phyloP scores from a whole-genome alignment of 1,140 invertebrate genomes.

The Cyrtorhinus lividipennis region DNA sequence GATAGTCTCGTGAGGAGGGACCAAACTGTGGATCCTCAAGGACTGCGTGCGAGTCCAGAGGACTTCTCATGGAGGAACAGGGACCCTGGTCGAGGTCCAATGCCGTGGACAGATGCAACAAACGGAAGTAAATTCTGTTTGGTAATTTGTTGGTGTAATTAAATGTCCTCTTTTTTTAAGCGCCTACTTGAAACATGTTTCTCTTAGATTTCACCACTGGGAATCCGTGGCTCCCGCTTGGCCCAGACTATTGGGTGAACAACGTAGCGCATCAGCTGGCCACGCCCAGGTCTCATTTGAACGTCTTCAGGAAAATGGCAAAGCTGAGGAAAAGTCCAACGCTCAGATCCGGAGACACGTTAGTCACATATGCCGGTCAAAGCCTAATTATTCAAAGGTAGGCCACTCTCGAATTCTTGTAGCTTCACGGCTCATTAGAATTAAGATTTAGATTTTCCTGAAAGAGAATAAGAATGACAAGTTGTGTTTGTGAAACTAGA shows the following conservation, averaged over 20 bases:
- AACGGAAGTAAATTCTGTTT: too few relatives aligned
- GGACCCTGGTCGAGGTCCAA: constrained; percentile 35
- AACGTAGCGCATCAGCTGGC: not conserved
- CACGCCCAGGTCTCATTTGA: not conserved
- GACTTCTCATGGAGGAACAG: constrained; percentile 28
- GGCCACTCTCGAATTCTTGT: too few relatives aligned
- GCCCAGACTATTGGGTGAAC: not conserved
- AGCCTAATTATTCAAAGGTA: too few relatives aligned
- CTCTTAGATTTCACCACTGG: constrained; percentile 10
- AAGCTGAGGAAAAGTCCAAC: not conserved
- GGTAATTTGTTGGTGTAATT: too few relatives aligned
- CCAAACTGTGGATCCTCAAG: constrained; percentile 35
- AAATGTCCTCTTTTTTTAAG: too few relatives aligned
- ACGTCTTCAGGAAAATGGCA: constrained; percentile 9
- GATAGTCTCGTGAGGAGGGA: constrained; percentile 38
- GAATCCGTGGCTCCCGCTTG: not conserved
- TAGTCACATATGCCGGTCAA: too few relatives aligned
- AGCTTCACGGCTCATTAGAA: too few relatives aligned
- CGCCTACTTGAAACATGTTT: too few relatives aligned
- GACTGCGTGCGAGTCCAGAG: constrained; percentile 29
- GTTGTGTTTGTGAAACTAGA: too few relatives aligned
- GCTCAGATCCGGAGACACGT: constrained; percentile 4
- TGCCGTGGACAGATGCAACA: constrained; percentile 46
- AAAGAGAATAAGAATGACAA: too few relatives aligned
- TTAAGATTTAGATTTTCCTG: too few relatives aligned